Percentiles rank a stretch among this genome's conserved stretches.
Conservation (phyloP, 37 sponge, comb jelly and placozoan species). For the Cliona cf. orientalis region DNA sequence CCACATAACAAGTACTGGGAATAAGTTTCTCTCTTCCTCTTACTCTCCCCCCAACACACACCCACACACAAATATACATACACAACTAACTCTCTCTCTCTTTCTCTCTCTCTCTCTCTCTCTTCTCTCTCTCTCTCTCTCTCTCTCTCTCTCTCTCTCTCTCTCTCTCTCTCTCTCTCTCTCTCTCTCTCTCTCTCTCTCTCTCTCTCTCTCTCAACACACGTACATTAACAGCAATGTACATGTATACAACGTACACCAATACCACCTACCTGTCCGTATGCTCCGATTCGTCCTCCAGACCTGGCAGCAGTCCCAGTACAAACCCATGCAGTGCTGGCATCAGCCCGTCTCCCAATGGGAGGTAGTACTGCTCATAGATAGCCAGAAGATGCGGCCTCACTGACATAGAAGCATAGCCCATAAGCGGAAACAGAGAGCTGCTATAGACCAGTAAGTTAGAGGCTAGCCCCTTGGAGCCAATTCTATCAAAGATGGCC, state of each 20-base stretch:
- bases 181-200: too few species aligned
- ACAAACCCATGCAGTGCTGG: constrained; percentile 83
- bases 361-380: constrained; percentile 81
- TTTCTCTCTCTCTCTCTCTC: too few species aligned
- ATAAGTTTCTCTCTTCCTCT: too few species aligned
- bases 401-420: constrained; percentile 82
- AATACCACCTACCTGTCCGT: constrained; percentile 42
- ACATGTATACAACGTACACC: neutral
- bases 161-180: too few species aligned
- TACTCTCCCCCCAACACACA: neutral
- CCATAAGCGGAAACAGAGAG: constrained; percentile 86
- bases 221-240: neutral
- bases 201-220: too few species aligned
- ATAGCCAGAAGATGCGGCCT: constrained; percentile 72
- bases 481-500: constrained; percentile 83
- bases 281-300: constrained; percentile 86
- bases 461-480: constrained; percentile 48
- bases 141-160: too few species aligned
- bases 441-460: constrained; percentile 77
- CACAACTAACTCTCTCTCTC: neutral
- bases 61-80: neutral
- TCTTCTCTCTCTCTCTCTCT: too few species aligned
- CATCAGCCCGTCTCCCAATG: constrained; percentile 69
- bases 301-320: constrained; percentile 83
- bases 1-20: neutral